A percentile compares a stretch with the other conserved stretches of the same genome.
These are phyloP conservation scores for Ptychochromis oligacanthus DNA, from an alignment of 2,113 vertebrate genomes.

Conservation along the genomic window DNA sequence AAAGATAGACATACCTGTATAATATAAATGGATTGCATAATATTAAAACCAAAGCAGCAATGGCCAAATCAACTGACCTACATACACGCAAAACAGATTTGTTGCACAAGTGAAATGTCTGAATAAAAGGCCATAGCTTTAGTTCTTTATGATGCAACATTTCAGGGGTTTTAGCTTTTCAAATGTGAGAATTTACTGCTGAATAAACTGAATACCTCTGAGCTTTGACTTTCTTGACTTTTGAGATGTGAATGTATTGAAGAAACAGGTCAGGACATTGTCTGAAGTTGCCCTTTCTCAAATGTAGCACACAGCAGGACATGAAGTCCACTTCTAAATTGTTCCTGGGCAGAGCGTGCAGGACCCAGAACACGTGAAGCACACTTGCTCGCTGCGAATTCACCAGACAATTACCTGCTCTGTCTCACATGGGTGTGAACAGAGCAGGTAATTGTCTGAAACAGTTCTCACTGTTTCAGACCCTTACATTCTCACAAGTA, in stretches of 20 bases:
- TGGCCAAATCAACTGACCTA: neutral
- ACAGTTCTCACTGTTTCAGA: no score
- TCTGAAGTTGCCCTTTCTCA: neutral
- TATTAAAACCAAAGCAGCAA: neutral
- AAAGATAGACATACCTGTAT: neutral
- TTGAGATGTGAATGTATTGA: neutral
- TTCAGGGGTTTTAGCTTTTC: neutral
- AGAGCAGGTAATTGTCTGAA: no score
- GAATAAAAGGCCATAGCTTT: rapidly evolving
- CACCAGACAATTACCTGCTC: neutral
- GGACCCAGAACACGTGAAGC: neutral
- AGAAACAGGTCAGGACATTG: neutral
- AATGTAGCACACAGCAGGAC: rapidly evolving
- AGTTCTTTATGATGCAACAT: neutral
- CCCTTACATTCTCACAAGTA: neutral
- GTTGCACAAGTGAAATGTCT: neutral
- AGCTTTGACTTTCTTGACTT: neutral
- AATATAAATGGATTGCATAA: neutral
- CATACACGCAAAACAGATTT: neutral
- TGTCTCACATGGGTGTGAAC: neutral
- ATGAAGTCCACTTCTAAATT: neutral
- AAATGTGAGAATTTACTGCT: neutral
- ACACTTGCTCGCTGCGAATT: neutral
- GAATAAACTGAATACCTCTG: neutral
- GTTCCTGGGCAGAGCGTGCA: neutral